A percentile compares a stretch with the other conserved stretches of the same genome.
Evolutionary conservation across 2,888 invertebrate genomes (phyloP).

Genomic region (Eristalis arbustorum): DNA sequence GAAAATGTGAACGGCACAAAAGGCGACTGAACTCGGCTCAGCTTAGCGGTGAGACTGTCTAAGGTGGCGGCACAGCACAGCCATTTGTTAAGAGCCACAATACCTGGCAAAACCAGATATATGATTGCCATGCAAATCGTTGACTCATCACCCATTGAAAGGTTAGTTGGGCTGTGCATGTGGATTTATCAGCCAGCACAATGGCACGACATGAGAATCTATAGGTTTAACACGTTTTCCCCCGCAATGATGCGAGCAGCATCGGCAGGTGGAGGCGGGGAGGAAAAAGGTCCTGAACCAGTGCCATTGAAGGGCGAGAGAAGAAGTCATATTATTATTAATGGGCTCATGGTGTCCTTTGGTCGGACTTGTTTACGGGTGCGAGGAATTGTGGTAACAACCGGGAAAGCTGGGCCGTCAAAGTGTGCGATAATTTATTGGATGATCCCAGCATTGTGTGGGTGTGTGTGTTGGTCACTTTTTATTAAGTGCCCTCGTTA

Average conservation of each 20-base stretch:
- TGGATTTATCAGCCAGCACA: slow-evolving; percentile 12
- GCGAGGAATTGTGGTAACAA: slow-evolving; percentile 14
- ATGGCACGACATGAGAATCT: slow-evolving; percentile 17
- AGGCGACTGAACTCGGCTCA: slow-evolving; percentile 4
- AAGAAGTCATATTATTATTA: slow-evolving; percentile 50
- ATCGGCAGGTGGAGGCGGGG: not conserved
- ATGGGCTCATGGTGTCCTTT: slow-evolving; percentile 36
- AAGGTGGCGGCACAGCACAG: not conserved
- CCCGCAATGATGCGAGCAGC: slow-evolving; percentile 5
- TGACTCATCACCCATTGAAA: slow-evolving; percentile 42
- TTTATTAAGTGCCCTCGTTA: not conserved
- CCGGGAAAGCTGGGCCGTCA: slow-evolving; percentile 5
- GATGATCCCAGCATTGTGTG: not conserved
- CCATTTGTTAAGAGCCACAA: slow-evolving; percentile 37
- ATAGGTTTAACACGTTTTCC: slow-evolving; percentile 29
- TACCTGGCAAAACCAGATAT: slow-evolving; percentile 50
- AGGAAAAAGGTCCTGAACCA: slow-evolving; percentile 25
- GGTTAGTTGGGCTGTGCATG: slow-evolving; percentile 24
- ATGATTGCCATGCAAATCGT: slow-evolving; percentile 57
- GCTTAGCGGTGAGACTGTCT: not conserved
- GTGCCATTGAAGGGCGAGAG: slow-evolving; percentile 13
- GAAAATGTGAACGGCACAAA: slow-evolving; percentile 11
- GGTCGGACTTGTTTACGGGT: slow-evolving; percentile 12
- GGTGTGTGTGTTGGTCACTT: not conserved
- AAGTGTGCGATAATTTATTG: slow-evolving; percentile 31